Conservation (phyloP, 2,113 vertebrate genomes). For the Coptodon rendalli region DNA sequence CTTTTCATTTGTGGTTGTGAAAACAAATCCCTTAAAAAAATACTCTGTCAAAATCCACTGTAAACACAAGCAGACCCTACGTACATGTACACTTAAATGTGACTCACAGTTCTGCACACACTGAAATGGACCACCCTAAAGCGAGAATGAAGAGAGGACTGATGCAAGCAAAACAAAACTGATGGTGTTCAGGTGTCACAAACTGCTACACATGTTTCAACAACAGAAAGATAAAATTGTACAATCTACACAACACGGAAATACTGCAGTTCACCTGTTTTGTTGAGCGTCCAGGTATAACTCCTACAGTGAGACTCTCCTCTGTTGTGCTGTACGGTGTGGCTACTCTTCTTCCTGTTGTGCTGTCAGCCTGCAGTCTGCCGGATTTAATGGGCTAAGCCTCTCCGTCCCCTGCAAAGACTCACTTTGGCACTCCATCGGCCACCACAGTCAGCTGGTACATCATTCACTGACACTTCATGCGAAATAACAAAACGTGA, state of each 20-base stretch:
- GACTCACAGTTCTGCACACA: background rate
- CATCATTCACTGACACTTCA: background rate
- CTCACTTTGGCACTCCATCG: background rate
- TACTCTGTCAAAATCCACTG: background rate
- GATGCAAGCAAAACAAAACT: background rate
- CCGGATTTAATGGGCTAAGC: conserved; percentile 58
- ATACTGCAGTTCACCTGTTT: conserved; percentile 26
- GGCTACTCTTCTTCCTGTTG: conserved; percentile 19
- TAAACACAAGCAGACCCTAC: background rate
- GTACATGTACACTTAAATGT: background rate
- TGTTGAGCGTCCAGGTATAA: background rate
- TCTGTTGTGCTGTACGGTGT: background rate
- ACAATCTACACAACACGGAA: background rate
- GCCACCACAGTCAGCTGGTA: conserved; percentile 11
- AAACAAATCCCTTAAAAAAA: background rate
- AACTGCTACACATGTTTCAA: background rate
- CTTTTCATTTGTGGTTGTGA: background rate
- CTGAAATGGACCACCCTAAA: background rate
- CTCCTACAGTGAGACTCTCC: background rate
- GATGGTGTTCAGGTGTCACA: background rate
- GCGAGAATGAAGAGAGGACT: background rate
- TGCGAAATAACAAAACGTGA: background rate
- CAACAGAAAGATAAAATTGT: background rate
- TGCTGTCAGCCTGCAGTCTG: conserved; percentile 20
- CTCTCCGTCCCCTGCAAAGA: conserved; percentile 39